These are phyloP conservation scores for Platycheirus albimanus DNA, from an alignment of 2,888 invertebrate genomes.

Conservation along the genomic window DNA sequence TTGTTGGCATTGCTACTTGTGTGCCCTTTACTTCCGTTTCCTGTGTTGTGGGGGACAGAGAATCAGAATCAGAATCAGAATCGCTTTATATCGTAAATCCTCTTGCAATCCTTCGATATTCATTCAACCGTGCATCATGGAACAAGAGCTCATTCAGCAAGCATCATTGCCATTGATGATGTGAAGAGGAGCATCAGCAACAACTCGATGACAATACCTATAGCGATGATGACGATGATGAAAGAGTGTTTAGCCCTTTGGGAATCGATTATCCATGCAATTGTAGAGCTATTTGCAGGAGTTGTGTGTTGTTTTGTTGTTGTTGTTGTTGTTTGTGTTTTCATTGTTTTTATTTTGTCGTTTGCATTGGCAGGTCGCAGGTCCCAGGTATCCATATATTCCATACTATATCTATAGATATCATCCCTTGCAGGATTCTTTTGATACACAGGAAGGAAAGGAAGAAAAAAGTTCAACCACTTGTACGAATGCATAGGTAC, in stretches of 20 bases:
- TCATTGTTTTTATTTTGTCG: conserved; percentile 38
- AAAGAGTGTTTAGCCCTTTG: conserved; percentile 82
- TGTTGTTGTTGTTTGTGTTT: conserved; percentile 7
- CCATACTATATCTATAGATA: too few relatives aligned
- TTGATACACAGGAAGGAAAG: conserved; percentile 12
- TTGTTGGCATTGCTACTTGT: conserved; percentile 7
- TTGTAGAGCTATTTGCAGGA: conserved; percentile 82
- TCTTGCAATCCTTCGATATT: conserved; percentile 74
- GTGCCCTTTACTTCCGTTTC: conserved; percentile 62
- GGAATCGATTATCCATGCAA: conserved; percentile 82
- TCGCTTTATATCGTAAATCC: conserved; percentile 62
- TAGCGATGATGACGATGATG: conserved; percentile 55
- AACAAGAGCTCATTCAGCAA: conserved; percentile 56
- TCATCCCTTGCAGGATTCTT: neutral
- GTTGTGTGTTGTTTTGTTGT: conserved; percentile 66
- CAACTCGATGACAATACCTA: conserved; percentile 57
- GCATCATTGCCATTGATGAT: conserved; percentile 63
- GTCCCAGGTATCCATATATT: too few relatives aligned
- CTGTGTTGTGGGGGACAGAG: too few relatives aligned
- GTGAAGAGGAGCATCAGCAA: conserved; percentile 58
- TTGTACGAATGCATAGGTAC: conserved; percentile 62
- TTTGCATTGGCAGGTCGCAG: too few relatives aligned
- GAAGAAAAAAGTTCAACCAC: conserved; percentile 58
- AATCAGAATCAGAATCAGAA: too few relatives aligned
- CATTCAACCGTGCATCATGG: conserved; percentile 60